Conservation (phyloP, 2,113 vertebrate species). For the Ginglymostoma cirratum region DNA sequence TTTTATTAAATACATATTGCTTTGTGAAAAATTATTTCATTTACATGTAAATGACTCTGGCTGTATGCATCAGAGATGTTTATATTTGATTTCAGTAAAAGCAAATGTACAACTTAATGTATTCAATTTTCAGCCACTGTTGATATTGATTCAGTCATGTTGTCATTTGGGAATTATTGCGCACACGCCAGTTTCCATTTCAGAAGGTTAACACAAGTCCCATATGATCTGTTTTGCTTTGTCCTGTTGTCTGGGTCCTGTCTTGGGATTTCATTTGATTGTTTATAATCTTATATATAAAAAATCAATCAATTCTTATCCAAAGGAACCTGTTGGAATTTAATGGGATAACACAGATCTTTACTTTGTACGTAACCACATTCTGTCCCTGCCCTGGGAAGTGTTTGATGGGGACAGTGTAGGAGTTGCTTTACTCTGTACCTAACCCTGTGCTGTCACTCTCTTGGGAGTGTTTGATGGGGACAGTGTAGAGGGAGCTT, state of each 20-base stretch:
- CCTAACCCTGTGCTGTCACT: not conserved
- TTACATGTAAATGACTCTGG: too few species aligned
- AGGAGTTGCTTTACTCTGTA: not conserved
- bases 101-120: too few species aligned
- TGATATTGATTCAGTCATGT: too few species aligned
- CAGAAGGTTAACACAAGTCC: not conserved
- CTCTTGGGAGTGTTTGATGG: slow-evolving; percentile 3
- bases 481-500: not conserved
- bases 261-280: too few species aligned
- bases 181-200: too few species aligned
- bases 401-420: not conserved
- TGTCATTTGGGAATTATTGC: too few species aligned
- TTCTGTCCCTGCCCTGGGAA: not conserved
- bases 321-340: not conserved
- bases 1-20: too few species aligned
- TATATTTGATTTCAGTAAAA: too few species aligned
- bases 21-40: too few species aligned
- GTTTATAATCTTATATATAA: not conserved
- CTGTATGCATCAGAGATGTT: too few species aligned
- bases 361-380: not conserved
- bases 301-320: not conserved
- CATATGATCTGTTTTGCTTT: not conserved
- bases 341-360: not conserved
- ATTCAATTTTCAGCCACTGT: too few species aligned
- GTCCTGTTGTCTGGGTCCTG: not conserved